Percentiles rank a stretch among this genome's conserved stretches.
Evolutionary conservation across 2,113 vertebrate genomes (phyloP).

Genomic region (Corvus moneduloides): DNA sequence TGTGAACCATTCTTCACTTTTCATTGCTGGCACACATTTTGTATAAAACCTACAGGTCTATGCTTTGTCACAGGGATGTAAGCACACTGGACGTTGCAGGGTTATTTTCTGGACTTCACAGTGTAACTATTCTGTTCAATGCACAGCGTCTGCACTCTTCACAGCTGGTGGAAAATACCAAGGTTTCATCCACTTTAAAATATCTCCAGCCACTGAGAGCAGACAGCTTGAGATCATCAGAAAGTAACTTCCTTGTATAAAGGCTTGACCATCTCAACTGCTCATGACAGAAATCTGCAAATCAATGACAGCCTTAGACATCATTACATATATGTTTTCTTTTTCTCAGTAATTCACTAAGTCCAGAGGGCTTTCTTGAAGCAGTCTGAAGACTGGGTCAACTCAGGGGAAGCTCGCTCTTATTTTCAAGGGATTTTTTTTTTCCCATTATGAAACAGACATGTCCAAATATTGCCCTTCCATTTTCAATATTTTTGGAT

Average conservation of each 20-base stretch:
- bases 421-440: not conserved
- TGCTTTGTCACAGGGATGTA: not conserved
- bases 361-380: not conserved
- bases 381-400: not conserved
- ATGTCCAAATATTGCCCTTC: not conserved
- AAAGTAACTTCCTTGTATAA: not conserved
- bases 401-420: not conserved
- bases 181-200: not conserved
- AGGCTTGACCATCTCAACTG: not conserved
- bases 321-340: not conserved
- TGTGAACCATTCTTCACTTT: not conserved
- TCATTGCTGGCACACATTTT: not conserved
- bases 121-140: not conserved
- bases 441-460: not conserved
- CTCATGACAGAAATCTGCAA: not conserved
- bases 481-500: not conserved
- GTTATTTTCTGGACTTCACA: not conserved
- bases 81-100: not conserved
- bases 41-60: not conserved
- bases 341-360: not conserved
- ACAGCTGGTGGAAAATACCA: not conserved
- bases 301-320: not conserved
- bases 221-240: not conserved
- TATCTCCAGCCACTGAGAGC: not conserved
- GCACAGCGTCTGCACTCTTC: not conserved